Conservation (phyloP, 2,888 invertebrate species). For the Acleris literana region DNA sequence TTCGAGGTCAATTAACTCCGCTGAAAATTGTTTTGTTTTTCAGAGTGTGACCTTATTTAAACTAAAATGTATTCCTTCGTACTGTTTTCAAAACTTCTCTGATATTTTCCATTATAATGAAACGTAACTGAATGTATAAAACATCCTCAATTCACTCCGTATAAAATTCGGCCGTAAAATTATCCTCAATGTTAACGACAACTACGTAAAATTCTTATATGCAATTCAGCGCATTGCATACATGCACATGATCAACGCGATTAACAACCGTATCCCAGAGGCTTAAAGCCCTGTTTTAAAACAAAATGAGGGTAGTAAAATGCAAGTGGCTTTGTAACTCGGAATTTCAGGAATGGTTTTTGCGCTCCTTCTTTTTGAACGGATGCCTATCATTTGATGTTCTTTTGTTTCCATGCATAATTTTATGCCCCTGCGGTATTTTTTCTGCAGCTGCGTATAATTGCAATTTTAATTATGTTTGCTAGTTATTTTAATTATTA, state of each 20-base stretch:
- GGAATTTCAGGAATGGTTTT: slow-evolving; percentile 20
- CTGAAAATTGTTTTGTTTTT: no score
- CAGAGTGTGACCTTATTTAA: no score
- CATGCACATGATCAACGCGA: slow-evolving; percentile 7
- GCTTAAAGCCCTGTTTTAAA: slow-evolving; percentile 7
- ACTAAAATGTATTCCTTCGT: no score
- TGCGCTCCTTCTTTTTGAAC: slow-evolving; percentile 2
- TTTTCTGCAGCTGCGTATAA: background rate
- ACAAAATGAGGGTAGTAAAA: slow-evolving; percentile 1
- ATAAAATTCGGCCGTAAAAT: slow-evolving; percentile 7
- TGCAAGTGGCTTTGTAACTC: background rate
- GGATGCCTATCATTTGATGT: slow-evolving; percentile 6
- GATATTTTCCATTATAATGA: no score
- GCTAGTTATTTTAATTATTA: no score
- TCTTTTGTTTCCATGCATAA: background rate
- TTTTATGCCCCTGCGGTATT: background rate
- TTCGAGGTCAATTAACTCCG: no score
- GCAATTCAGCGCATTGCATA: slow-evolving; percentile 30
- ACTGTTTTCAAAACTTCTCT: no score
- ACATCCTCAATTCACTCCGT: background rate
- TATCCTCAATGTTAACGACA: slow-evolving; percentile 11
- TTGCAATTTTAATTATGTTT: no score
- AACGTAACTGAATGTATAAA: no score
- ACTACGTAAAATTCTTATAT: slow-evolving; percentile 26
- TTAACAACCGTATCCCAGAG: slow-evolving; percentile 9